Evolutionary conservation across 2,888 invertebrate genomes (phyloP).

Genomic region (Epinotia demarniana): DNA sequence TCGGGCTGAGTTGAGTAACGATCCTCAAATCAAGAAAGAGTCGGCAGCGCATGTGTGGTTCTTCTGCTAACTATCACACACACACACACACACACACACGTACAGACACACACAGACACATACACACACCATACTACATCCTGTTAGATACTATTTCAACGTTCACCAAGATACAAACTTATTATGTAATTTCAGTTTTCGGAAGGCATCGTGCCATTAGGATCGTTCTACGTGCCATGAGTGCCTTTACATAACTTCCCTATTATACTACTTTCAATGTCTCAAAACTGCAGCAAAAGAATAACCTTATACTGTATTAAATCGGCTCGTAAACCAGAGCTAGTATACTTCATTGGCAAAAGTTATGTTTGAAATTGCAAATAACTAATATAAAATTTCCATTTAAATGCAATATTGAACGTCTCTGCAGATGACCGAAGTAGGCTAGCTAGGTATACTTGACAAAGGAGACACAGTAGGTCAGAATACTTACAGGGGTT

Average conservation of each 20-base stretch:
- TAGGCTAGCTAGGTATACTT: conserved; percentile 55
- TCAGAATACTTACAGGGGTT: neutral
- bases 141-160: neutral
- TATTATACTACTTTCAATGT: neutral
- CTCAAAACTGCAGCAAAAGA: neutral
- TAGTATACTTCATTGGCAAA: conserved; percentile 49
- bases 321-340: conserved; percentile 17
- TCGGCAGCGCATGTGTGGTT: too few species aligned
- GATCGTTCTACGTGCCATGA: neutral
- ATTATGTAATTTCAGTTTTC: neutral
- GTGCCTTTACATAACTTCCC: neutral
- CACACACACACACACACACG: too few species aligned
- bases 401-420: conserved; percentile 57
- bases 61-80: too few species aligned
- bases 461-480: conserved; percentile 37
- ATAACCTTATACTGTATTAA: neutral
- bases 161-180: neutral
- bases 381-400: conserved; percentile 57
- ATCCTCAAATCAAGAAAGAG: too few species aligned
- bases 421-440: conserved; percentile 53
- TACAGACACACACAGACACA: too few species aligned
- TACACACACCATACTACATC: too few species aligned
- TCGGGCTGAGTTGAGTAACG: too few species aligned
- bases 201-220: neutral
- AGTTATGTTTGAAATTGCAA: conserved; percentile 56